Conservation (phyloP, 2,797 vertebrate species). For the Rhabdomys pumilio region DNA sequence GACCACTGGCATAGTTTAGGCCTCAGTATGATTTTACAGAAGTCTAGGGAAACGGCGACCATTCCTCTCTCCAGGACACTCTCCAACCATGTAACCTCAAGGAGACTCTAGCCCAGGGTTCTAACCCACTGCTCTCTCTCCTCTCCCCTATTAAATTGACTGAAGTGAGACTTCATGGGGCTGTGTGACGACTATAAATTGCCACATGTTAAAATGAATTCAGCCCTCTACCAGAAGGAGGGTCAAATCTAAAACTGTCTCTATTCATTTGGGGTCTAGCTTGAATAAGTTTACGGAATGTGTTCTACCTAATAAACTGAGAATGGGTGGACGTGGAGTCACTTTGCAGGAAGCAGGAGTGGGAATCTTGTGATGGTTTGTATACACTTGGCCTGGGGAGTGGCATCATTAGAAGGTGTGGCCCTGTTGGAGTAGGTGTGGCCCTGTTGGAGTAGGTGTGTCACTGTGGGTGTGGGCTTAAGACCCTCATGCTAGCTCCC, state of each 20-base stretch:
- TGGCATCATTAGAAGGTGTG: no score
- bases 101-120: not conserved
- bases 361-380: no score
- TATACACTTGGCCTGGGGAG: no score
- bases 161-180: not conserved
- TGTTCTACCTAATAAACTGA: not conserved
- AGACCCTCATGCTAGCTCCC: no score
- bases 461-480: no score
- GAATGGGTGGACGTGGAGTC: rapidly evolving
- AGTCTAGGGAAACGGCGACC: rapidly evolving
- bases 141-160: not conserved
- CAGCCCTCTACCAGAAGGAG: not conserved
- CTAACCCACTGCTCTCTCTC: not conserved
- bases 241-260: not conserved
- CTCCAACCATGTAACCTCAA: not conserved
- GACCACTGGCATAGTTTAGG: not conserved
- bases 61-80: no score
- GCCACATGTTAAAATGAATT: not conserved
- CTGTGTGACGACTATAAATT: not conserved
- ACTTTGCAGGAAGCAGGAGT: not conserved
- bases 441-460: no score
- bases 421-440: no score
- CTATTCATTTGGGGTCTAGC: not conserved
- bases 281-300: not conserved
- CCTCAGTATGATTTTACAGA: not conserved